Conservation (phyloP, 2,797 vertebrate genomes). For the Tokudaia muenninki region DNA sequence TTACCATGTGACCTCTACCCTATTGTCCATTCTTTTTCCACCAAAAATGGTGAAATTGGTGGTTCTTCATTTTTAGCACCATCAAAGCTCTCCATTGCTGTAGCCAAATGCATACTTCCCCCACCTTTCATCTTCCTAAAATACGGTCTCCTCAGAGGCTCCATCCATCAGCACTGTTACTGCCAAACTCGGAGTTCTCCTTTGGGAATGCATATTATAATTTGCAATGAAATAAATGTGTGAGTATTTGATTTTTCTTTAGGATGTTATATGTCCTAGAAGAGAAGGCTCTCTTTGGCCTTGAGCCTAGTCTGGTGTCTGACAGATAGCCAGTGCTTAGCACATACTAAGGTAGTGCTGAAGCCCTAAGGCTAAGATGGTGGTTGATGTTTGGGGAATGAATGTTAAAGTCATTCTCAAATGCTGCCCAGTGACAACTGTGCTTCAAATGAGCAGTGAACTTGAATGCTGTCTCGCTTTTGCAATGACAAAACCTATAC, state of each 20-base stretch:
- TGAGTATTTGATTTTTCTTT: not conserved
- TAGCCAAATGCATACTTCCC: not conserved
- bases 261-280: not conserved
- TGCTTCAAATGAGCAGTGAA: not conserved
- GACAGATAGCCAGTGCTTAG: not conserved
- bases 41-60: not conserved
- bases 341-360: not conserved
- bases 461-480: not conserved
- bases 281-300: not conserved
- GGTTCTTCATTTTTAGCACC: not conserved
- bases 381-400: not conserved
- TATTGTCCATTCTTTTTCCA: not conserved
- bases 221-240: conserved; percentile 21
- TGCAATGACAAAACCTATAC: not conserved
- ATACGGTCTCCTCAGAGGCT: not conserved
- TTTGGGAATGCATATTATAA: not conserved
- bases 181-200: not conserved
- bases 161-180: not conserved
- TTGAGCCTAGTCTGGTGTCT: not conserved
- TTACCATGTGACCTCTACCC: not conserved
- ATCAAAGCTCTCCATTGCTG: not conserved
- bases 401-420: not conserved
- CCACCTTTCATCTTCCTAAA: not conserved
- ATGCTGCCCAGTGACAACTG: not conserved
- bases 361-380: not conserved